Evolutionary conservation across 53 echinoderm and acorn worm species (phyloP).

Genomic region (Temnopleurus reevesii): DNA sequence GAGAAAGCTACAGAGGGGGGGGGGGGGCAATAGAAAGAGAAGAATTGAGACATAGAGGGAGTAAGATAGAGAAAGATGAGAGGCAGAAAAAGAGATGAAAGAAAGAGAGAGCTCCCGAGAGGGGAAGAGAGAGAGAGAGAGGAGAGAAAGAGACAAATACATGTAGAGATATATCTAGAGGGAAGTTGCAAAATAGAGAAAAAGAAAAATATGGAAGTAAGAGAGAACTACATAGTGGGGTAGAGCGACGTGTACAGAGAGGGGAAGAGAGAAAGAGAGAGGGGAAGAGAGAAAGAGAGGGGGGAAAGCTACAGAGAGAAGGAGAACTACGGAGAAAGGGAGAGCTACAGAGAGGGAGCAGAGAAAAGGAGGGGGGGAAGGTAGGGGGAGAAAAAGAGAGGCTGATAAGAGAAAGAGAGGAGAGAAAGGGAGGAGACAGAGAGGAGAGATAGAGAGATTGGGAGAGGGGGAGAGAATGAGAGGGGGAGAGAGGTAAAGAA

Average conservation of each 20-base stretch:
- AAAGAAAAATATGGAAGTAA: background rate
- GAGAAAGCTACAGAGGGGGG: background rate
- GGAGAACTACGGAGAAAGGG: too few species aligned
- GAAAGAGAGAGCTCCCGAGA: background rate
- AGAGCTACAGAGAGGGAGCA: too few species aligned
- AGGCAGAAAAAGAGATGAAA: background rate
- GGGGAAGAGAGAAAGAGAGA: background rate
- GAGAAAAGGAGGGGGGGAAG: too few species aligned
- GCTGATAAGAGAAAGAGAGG: too few species aligned
- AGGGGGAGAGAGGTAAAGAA: too few species aligned
- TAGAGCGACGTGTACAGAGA: too few species aligned
- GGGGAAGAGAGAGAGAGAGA: background rate
- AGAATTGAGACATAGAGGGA: background rate
- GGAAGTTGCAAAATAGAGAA: background rate
- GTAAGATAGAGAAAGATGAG: background rate
- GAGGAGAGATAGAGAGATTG: too few species aligned
- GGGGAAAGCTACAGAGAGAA: too few species aligned
- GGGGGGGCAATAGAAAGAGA: background rate
- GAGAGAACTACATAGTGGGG: too few species aligned
- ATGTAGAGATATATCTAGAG: background rate
- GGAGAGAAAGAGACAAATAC: background rate
- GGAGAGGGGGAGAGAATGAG: too few species aligned
- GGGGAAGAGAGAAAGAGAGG: background rate
- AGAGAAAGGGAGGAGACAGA: too few species aligned
- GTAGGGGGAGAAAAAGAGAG: too few species aligned